Conservation (phyloP, 2,888 invertebrate genomes). For the Linnaemya tessellans region DNA sequence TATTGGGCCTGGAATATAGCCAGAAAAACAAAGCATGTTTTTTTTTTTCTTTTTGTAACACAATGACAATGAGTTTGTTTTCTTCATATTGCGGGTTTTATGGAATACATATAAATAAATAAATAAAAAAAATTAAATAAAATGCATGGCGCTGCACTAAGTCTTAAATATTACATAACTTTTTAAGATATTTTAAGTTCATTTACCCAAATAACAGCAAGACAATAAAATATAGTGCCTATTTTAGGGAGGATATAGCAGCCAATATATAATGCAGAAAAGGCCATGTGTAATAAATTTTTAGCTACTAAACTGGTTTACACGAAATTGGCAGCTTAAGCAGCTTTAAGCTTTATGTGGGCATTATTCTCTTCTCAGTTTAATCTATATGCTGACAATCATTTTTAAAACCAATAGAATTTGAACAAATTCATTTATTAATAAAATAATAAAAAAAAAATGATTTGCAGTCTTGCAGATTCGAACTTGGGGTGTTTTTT, state of each 20-base stretch:
- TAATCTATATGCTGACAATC: too few relatives aligned
- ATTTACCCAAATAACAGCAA: not conserved
- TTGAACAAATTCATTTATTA: too few relatives aligned
- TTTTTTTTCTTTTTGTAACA: slow-evolving; percentile 1
- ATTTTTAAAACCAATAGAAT: too few relatives aligned
- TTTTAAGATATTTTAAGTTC: not conserved
- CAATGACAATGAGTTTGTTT: slow-evolving; percentile 6
- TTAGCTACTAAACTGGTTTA: not conserved
- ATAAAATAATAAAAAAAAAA: too few relatives aligned
- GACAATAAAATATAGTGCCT: slow-evolving; percentile 19
- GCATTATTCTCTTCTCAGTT: too few relatives aligned
- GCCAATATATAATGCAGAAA: not conserved
- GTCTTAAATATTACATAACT: not conserved
- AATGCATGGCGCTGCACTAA: not conserved
- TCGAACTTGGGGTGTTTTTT: too few relatives aligned
- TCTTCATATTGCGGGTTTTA: not conserved
- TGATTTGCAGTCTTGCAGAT: too few relatives aligned
- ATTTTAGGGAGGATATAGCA: slow-evolving; percentile 3
- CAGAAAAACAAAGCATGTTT: slow-evolving; percentile 13
- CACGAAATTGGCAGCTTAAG: not conserved
- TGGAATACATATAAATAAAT: not conserved
- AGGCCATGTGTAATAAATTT: not conserved
- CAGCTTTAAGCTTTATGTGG: too few relatives aligned
- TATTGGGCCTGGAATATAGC: slow-evolving; percentile 34
- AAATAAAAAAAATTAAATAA: not conserved